Percentiles rank a stretch among this genome's conserved stretches.
These are phyloP conservation scores for Platycheirus rosarum DNA, from an alignment of 2,888 invertebrate species.

Conservation along the genomic window DNA sequence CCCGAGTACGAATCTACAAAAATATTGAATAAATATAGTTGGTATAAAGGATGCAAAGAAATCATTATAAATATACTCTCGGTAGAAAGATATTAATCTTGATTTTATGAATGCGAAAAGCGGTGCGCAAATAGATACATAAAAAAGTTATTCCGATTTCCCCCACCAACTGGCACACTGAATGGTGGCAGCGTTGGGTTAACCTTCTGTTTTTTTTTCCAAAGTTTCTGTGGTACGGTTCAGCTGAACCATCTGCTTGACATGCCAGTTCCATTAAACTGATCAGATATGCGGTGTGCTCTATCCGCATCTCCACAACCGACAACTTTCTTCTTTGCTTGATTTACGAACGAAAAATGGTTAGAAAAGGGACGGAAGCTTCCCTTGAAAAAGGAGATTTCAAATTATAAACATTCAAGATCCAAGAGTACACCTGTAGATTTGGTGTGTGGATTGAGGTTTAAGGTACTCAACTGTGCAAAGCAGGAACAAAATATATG, in stretches of 20 bases:
- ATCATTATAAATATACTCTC: conserved; percentile 18
- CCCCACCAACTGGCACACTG: no score
- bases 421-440: conserved; percentile 58
- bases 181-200: no score
- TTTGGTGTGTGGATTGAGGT: conserved; percentile 12
- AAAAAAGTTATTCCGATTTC: not conserved
- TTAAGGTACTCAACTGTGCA: conserved; percentile 45
- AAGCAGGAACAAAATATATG: conserved; percentile 45
- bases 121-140: not conserved
- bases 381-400: not conserved
- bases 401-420: conserved; percentile 53
- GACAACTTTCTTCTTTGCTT: conserved; percentile 19
- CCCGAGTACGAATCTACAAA: no score
- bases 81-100: conserved; percentile 51
- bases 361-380: not conserved
- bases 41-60: not conserved
- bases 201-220: not conserved
- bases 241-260: conserved; percentile 41
- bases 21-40: no score
- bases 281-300: conserved; percentile 49
- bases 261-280: conserved; percentile 67
- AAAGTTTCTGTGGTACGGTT: not conserved
- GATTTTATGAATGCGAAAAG: conserved; percentile 47
- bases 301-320: conserved; percentile 4
- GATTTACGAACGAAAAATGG: conserved; percentile 27